Conservation (phyloP, 2,888 invertebrate genomes). For the Autographa pulchrina region DNA sequence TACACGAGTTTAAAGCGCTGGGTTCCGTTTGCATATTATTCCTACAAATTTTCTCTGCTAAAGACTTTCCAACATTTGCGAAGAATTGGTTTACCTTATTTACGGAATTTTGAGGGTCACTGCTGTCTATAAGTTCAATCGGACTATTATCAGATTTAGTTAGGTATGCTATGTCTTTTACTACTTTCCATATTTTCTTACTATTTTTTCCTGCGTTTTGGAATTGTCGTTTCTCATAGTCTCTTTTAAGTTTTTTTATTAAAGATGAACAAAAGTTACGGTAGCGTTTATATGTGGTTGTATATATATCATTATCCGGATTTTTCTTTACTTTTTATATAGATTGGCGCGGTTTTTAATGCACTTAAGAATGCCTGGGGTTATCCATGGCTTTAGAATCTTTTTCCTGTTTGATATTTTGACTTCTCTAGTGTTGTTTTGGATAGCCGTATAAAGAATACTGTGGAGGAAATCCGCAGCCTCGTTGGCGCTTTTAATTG, state of each 20-base stretch:
- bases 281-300: constrained; percentile 11
- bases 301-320: background rate
- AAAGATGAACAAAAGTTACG: constrained; percentile 8
- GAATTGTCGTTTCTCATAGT: constrained; percentile 8
- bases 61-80: background rate
- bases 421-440: constrained; percentile 3
- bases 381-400: constrained; percentile 8
- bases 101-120: background rate
- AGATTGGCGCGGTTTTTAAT: constrained; percentile 11
- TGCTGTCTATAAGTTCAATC: background rate
- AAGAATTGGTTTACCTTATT: background rate
- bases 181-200: constrained; percentile 9
- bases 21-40: no score
- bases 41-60: background rate
- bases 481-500: constrained; percentile 5
- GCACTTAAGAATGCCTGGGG: constrained; percentile 8
- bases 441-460: background rate
- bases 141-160: background rate
- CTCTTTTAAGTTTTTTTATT: constrained; percentile 12
- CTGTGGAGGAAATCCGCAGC: constrained; percentile 7
- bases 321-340: constrained; percentile 15
- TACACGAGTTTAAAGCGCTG: no score
- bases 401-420: constrained; percentile 10
- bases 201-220: background rate
- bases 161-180: constrained; percentile 3